phyloP scores from a whole-genome alignment of 2,113 vertebrate genomes.

The Caranx ignobilis region DNA sequence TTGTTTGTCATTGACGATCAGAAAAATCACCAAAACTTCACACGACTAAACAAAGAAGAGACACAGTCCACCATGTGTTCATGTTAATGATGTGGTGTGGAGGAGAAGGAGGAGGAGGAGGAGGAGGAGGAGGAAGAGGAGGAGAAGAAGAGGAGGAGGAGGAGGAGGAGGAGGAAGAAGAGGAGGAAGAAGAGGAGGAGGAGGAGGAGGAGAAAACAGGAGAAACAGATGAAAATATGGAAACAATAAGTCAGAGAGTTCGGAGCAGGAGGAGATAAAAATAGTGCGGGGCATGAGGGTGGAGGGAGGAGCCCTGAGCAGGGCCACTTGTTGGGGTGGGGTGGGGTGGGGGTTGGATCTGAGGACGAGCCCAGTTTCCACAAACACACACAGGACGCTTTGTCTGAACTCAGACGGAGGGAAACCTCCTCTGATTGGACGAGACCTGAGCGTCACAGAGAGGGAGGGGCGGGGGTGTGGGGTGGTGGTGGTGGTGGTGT shows the following conservation, averaged over 20 bases:
- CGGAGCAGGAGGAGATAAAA: slow-evolving; percentile 8
- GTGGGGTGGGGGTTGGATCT: slow-evolving; percentile 22
- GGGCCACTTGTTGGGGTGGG: slow-evolving; percentile 44
- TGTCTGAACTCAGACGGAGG: not conserved
- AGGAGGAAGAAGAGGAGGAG: no score
- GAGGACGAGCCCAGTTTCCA: not conserved
- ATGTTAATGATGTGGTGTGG: no score
- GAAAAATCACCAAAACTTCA: no score
- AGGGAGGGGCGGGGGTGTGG: not conserved
- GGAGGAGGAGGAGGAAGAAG: no score
- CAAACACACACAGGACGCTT: not conserved
- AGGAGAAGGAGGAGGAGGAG: no score
- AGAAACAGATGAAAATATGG: not conserved
- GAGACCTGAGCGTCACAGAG: not conserved
- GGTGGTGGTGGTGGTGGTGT: no score
- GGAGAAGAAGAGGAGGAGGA: no score
- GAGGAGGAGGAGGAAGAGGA: no score
- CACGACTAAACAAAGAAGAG: no score
- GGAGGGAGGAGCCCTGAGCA: slow-evolving; percentile 32
- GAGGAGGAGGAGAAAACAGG: not conserved
- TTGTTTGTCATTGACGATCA: no score
- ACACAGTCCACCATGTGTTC: no score
- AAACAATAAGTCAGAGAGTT: not conserved
- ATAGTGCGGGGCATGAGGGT: slow-evolving; percentile 35
- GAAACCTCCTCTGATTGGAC: not conserved